Base-by-base conservation (phyloP, 2,797 vertebrate species). In the Carduelis carduelis region DNA sequence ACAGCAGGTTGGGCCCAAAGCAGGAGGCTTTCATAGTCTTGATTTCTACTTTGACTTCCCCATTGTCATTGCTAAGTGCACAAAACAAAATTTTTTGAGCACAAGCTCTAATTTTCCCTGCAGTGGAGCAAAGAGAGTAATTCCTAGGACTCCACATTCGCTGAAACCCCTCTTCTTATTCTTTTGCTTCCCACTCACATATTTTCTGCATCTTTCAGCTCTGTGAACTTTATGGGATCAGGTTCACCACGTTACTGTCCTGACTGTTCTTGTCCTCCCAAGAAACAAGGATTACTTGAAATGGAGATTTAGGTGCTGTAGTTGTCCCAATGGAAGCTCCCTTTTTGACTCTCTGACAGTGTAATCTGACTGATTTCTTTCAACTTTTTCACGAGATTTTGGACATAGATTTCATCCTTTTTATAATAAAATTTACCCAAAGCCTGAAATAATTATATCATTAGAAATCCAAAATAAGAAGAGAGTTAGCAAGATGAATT, bases 191-290 rank as follows among this genome's bases (percentile, higher is more conserved):
- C 34, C 46, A 63, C 11, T 41, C 12, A 30, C 2, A 5, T 30
- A 8, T 77, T 77, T 90, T 44, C 34, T 52, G 9, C 18, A 49
- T 68, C 28, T 81, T 39, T 74, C 26, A 53, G 24, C 13, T 66
- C 57, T 71, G 16, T 61, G 47, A 80, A 39, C 27, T 14, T 50
- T 18, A 21, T 26, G 11, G 12, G 3, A 5, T 68, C 44, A 44
- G 18, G 27, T 64, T 66, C 1, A 1, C 14, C 12, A 12, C 1
- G 1, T 84, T 37, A 20, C 8, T 22, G 26, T 35, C 30, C 35
- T 86, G 39, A 11, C 10, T 88, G 43, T 70, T 41, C 41, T 56
- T 61, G 23, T 79, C 11, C 2, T 85, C 9, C 18, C 2, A 56
- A 28, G 10, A 86, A 81, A 5, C 8, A 71, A 68, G 8, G 22